phyloP scores from a whole-genome alignment of 1,140 invertebrate species.

The Drosophila novamexicana region DNA sequence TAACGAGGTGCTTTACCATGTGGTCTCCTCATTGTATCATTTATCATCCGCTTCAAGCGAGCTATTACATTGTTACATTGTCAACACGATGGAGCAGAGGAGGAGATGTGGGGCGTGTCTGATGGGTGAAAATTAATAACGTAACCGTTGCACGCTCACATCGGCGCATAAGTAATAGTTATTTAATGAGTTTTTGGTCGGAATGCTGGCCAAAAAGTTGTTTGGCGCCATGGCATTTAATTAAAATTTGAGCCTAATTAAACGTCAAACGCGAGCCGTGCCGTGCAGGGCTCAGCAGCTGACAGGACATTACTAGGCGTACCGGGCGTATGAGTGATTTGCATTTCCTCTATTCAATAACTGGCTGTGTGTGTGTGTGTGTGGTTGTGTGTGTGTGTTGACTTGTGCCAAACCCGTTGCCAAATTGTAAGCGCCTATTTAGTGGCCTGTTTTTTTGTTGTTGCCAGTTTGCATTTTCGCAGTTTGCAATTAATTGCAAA shows the following conservation, averaged over 20 bases:
- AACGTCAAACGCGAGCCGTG: constrained; percentile 58
- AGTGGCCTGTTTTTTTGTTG: constrained; percentile 13
- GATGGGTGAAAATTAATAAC: constrained; percentile 60
- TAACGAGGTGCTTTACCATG: neutral
- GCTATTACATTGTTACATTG: constrained; percentile 38
- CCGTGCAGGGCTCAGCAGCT: constrained; percentile 25
- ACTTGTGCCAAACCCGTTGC: constrained; percentile 5
- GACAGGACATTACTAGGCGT: constrained; percentile 47
- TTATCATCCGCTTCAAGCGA: constrained; percentile 28
- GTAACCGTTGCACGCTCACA: constrained; percentile 61
- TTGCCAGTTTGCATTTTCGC: constrained; percentile 6
- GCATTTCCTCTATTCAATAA: constrained; percentile 13
- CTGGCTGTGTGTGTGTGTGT: constrained; percentile 5
- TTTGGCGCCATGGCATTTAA: constrained; percentile 68
- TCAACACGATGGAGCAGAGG: constrained; percentile 4
- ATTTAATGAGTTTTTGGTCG: constrained; percentile 71
- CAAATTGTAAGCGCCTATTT: constrained; percentile 32
- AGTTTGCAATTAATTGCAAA: constrained; percentile 64
- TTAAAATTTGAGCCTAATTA: constrained; percentile 78
- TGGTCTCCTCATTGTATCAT: constrained; percentile 16
- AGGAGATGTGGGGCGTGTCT: neutral
- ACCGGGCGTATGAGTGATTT: constrained; percentile 70
- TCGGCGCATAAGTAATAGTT: constrained; percentile 69
- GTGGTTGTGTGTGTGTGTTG: constrained; percentile 5
- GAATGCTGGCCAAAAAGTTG: constrained; percentile 57